Percentiles rank a stretch among this genome's conserved stretches.
These are phyloP conservation scores for Diloba caeruleocephala DNA, from an alignment of 2,888 invertebrate species.

Conservation along the genomic window DNA sequence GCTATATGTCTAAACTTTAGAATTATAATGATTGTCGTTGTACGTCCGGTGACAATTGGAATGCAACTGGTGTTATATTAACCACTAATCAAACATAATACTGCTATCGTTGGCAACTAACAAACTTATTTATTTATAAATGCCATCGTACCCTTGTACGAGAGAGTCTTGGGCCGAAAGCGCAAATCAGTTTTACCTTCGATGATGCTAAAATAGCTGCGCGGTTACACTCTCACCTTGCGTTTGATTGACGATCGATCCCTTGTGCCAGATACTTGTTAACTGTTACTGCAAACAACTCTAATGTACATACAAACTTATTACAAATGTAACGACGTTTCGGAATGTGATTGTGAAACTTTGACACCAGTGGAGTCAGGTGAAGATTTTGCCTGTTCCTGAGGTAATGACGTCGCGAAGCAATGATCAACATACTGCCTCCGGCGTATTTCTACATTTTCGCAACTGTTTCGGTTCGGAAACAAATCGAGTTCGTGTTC, in stretches of 20 bases:
- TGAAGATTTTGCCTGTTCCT: conserved; percentile 66
- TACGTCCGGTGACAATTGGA: conserved; percentile 27
- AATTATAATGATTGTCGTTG: conserved; percentile 28
- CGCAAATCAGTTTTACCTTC: conserved; percentile 88
- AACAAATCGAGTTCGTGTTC: conserved; percentile 87
- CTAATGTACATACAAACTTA: conserved; percentile 64
- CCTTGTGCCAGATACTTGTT: conserved; percentile 87
- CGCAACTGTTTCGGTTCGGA: conserved; percentile 80
- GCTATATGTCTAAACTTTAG: conserved; percentile 20
- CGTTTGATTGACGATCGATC: conserved; percentile 89
- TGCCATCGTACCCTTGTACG: conserved; percentile 83
- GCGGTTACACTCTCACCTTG: conserved; percentile 88
- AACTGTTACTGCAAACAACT: conserved; percentile 80
- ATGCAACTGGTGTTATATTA: conserved; percentile 63
- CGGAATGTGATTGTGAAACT: conserved; percentile 64
- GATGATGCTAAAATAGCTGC: conserved; percentile 87
- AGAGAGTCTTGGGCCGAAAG: conserved; percentile 87
- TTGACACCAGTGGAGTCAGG: conserved; percentile 55
- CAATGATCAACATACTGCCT: conserved; percentile 63
- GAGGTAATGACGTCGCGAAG: conserved; percentile 59
- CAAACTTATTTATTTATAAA: conserved; percentile 85
- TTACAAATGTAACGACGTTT: conserved; percentile 62
- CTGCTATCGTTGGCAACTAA: conserved; percentile 78
- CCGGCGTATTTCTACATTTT: conserved; percentile 80
- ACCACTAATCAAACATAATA: conserved; percentile 65